Evolutionary conservation across 2,797 vertebrate genomes (phyloP), one percentile per base, ranked within the genome.

Genomic region (Heliangelus exortis): DNA sequence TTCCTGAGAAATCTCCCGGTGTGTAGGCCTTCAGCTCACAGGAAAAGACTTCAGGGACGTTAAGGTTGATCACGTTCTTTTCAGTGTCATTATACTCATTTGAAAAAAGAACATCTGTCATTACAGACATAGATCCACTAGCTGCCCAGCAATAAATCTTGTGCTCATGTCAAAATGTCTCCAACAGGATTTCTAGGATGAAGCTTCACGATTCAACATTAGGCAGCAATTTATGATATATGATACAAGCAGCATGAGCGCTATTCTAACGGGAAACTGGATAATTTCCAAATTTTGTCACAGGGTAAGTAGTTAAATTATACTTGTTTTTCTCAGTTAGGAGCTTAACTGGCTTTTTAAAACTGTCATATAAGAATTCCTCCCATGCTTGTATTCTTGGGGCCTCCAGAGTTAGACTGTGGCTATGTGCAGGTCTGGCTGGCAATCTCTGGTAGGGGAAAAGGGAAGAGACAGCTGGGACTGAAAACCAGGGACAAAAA

Each of bases 101-200:
- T 96, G 81, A 59, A 83, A 85, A 82, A 79, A 71, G 65, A 77
- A 5, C 63, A 71, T 90, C 87, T 95, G 76, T 93, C 89, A 87
- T 83, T 79, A 22, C 81, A 72, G 72, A 75, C 11, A 1, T 92
- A 80, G 73, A 92, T 89, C 57, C 53, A 53, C 77, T 83, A 81
- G 87, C 73, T 94, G 72, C 47, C 84, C 89, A 75, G 62, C 72
- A 77, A 92, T 95, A 92, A 92, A 92, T 94, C 84, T 95, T 87
- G 50, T 48, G 87, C 69, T 87, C 10, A 11, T 89, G 89, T 94
- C 92, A 95, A 77, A 91, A 92, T 75, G 66, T 92, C 84, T 74
- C 28, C 72, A 71, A 61, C 34, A 74, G 80, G 92, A 92, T 90
- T 92, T 80, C 91, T 68, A 48, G 53, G 47, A 87, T 89, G 87